Percentiles rank a stretch among this genome's conserved stretches.
phyloP scores from a whole-genome alignment of 1,140 invertebrate genomes.

The Euwallacea fornicatus region DNA sequence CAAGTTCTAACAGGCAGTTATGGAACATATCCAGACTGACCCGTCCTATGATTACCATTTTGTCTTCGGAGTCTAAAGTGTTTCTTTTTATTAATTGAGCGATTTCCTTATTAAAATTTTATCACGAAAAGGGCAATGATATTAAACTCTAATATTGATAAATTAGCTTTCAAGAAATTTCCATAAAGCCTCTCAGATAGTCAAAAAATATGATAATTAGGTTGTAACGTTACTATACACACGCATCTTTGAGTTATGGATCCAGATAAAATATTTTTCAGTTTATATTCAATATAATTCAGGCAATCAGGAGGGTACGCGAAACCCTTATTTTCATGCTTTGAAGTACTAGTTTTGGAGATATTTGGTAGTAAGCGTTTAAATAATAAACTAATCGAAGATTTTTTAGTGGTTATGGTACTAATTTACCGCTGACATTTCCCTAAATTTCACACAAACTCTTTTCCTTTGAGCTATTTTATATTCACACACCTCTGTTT shows the following conservation, averaged over 20 bases:
- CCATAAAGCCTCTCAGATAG: not conserved
- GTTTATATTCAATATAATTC: too few species aligned
- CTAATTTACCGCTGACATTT: too few species aligned
- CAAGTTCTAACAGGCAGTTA: slow-evolving; percentile 9
- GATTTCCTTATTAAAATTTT: not conserved
- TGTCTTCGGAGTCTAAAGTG: too few species aligned
- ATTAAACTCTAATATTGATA: not conserved
- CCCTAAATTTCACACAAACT: too few species aligned
- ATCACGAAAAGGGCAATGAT: not conserved
- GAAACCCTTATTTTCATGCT: too few species aligned
- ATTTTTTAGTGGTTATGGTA: too few species aligned
- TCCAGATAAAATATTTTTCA: not conserved
- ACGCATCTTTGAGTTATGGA: not conserved
- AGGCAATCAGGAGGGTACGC: too few species aligned
- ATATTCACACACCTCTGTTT: too few species aligned
- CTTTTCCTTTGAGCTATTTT: too few species aligned
- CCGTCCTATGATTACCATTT: not conserved
- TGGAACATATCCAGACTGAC: slow-evolving; percentile 1
- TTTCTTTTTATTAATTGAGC: not conserved
- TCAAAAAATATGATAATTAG: slow-evolving; percentile 1
- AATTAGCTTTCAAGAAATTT: not conserved
- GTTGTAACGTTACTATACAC: not conserved
- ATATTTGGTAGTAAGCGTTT: too few species aligned
- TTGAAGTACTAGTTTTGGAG: too few species aligned
- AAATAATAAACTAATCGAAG: too few species aligned